Conservation (phyloP, 1,140 invertebrate genomes). For the Atta texana region DNA sequence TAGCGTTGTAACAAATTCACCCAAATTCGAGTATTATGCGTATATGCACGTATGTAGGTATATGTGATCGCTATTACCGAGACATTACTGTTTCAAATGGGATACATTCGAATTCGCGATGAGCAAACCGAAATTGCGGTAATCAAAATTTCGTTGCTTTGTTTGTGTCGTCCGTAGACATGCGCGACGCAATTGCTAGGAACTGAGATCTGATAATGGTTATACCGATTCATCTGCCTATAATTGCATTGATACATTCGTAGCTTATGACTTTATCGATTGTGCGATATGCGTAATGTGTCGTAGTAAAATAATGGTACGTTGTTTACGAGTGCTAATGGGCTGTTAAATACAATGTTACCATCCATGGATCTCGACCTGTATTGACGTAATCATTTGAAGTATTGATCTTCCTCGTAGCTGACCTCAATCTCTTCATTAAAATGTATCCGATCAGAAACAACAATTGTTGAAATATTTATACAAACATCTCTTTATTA, state of each 20-base stretch:
- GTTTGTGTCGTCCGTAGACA: not conserved
- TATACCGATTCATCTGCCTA: slow-evolving; percentile 4
- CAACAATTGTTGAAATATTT: not conserved
- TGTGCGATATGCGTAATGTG: not conserved
- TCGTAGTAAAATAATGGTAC: slow-evolving; percentile 34
- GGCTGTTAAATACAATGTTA: slow-evolving; percentile 26
- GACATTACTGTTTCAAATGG: slow-evolving; percentile 1
- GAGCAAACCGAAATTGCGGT: slow-evolving; percentile 40
- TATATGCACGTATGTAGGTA: not conserved
- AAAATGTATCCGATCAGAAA: not conserved
- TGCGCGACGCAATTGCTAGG: not conserved
- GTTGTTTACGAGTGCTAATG: slow-evolving; percentile 31
- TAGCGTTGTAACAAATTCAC: slow-evolving; percentile 42
- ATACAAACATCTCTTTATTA: not conserved
- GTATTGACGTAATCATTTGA: not conserved
- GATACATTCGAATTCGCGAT: slow-evolving; percentile 37
- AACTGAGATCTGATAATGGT: slow-evolving; percentile 40
- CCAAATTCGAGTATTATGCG: not conserved
- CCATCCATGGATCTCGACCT: not conserved
- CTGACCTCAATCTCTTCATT: not conserved
- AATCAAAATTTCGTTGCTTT: slow-evolving; percentile 40
- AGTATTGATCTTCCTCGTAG: slow-evolving; percentile 17
- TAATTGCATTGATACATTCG: slow-evolving; percentile 12
- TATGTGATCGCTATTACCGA: slow-evolving; percentile 38
- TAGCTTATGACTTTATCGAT: slow-evolving; percentile 39